phyloP scores from a whole-genome alignment of 2,113 vertebrate species.

The Polypterus bichir region DNA sequence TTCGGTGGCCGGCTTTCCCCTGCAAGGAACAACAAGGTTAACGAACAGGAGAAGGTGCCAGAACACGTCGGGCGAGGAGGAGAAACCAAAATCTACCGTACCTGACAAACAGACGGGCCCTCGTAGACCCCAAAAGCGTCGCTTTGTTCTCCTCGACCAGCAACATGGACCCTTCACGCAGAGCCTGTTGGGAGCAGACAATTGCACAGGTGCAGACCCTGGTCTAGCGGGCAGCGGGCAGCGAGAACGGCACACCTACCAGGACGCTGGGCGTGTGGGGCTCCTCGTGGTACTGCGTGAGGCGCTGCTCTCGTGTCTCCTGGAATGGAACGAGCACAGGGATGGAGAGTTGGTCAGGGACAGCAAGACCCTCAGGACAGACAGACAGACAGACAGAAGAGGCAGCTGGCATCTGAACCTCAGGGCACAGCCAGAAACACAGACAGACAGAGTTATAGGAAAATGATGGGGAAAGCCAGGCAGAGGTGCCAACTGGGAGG shows the following conservation, averaged over 20 bases:
- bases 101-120: slow-evolving; percentile 64
- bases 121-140: slow-evolving; percentile 58
- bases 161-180: slow-evolving; percentile 67
- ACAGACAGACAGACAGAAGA: too few species aligned
- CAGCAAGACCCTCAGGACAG: too few species aligned
- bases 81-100: slow-evolving; percentile 23
- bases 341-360: not conserved
- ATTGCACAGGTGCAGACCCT: not conserved
- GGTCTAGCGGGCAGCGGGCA: not conserved
- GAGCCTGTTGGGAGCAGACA: slow-evolving; percentile 38
- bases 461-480: too few species aligned
- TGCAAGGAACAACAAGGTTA: slow-evolving; percentile 26
- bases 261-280: slow-evolving; percentile 56
- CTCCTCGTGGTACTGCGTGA: slow-evolving; percentile 67
- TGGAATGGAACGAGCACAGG: slow-evolving; percentile 22
- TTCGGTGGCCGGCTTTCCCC: slow-evolving; percentile 53
- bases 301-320: slow-evolving; percentile 74
- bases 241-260: slow-evolving; percentile 36
- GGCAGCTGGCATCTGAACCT: too few species aligned
- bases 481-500: too few species aligned
- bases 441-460: too few species aligned
- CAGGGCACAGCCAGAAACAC: too few species aligned
- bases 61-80: not conserved
- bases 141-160: slow-evolving; percentile 68
- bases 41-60: not conserved